Evolutionary conservation across 2,797 vertebrate species (phyloP), one percentile per base, ranked within the genome.

Genomic region (Steatocranus sp.): DNA sequence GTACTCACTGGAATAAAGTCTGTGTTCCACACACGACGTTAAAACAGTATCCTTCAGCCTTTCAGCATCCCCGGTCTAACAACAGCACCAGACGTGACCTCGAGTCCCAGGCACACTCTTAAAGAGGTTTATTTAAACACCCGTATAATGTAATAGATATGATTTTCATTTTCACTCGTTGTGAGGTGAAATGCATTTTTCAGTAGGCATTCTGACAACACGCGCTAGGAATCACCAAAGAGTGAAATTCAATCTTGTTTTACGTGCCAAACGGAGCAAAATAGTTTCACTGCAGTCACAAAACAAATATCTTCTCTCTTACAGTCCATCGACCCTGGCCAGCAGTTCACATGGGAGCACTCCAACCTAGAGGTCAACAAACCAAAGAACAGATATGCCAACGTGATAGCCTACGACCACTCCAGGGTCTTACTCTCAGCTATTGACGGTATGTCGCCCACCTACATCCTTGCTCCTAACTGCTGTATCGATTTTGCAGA

Each of bases 321-420:
- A 8, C 95, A 99, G 99, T 99, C 99, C 68, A 96, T 99, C 87
- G 99, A 99, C 91, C 99, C 99, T 2, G 99, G 98, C 51, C 99
- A 99, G 92, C 98, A 99, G 95, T 99, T 99, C 93, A 99, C 98
- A 3, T 99, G 99, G 99, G 98, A 99, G 58, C 97, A 99, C 89
- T 99, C 99, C 58, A 99, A 99, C 95, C 94, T 99, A 96, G 99
- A 99, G 96, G 98, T 99, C 93, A 99, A 99, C 96, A 99, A 99
- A 96, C 98, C 98, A 97, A 99, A 99, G 98, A 99, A 99, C 88
- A 97, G 99, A 97, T 99, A 99, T 20, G 99, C 99, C 68, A 99
- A 99, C 89, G 99, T 99, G 91, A 99, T 99, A 84, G 98, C 99
- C 51, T 99, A 99, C 17, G 99, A 99, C 93, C 99, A 99, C 95